A percentile compares a stretch with the other conserved stretches of the same genome.
These are phyloP conservation scores for Brenthis daphne DNA, from an alignment of 2,888 invertebrate species.

Conservation along the genomic window DNA sequence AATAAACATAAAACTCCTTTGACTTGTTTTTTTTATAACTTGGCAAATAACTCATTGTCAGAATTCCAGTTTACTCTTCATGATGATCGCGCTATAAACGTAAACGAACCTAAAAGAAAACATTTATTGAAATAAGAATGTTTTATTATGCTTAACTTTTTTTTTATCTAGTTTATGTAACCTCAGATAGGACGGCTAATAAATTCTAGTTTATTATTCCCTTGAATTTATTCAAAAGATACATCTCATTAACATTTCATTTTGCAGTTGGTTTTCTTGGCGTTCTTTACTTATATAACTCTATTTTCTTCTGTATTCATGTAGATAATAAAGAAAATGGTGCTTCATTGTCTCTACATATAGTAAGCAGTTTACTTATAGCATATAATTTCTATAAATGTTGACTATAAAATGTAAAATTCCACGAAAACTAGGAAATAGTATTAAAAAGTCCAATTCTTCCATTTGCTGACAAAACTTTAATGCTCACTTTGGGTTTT, in stretches of 20 bases:
- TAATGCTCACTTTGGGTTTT: slow-evolving; percentile 55
- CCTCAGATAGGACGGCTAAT: slow-evolving; percentile 8
- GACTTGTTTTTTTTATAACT: slow-evolving; percentile 62
- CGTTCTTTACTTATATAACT: not conserved
- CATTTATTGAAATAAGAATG: slow-evolving; percentile 49
- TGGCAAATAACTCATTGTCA: slow-evolving; percentile 68
- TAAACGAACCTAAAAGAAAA: slow-evolving; percentile 50
- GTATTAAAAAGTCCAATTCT: slow-evolving; percentile 49
- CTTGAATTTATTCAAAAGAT: not conserved
- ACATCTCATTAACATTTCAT: not conserved
- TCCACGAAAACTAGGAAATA: slow-evolving; percentile 33
- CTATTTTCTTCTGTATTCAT: no score
- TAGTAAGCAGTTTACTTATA: no score
- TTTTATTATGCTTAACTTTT: slow-evolving; percentile 40
- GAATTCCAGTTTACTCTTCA: slow-evolving; percentile 56
- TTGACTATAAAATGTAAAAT: not conserved
- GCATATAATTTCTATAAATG: no score
- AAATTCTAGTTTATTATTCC: slow-evolving; percentile 15
- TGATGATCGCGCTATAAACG: slow-evolving; percentile 59
- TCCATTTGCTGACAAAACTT: slow-evolving; percentile 56
- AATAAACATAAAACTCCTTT: slow-evolving; percentile 64
- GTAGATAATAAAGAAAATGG: no score
- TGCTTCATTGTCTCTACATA: no score
- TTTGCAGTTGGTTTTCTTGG: not conserved
- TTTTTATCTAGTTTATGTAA: slow-evolving; percentile 31